Percentiles rank a stretch among this genome's conserved stretches.
Evolutionary conservation across 2,113 vertebrate genomes (phyloP).

Genomic region (Psilopsiagon aymara): DNA sequence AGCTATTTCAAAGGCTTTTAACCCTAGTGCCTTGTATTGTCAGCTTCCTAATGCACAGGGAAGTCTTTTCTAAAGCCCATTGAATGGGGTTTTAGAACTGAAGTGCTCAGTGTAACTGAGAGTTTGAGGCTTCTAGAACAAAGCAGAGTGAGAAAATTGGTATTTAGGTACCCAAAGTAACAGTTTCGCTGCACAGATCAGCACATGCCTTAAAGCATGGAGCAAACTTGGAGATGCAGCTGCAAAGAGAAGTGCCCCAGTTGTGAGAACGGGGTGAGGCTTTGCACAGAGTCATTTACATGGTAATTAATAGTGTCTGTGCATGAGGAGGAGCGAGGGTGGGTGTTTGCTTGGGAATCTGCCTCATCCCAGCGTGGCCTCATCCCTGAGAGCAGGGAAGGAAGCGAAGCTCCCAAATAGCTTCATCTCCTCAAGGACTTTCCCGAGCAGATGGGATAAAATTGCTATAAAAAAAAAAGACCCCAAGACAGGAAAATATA

Average conservation of each 20-base stretch:
- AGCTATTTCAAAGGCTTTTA: background rate
- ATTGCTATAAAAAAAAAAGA: constrained; percentile 25
- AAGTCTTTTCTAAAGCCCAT: background rate
- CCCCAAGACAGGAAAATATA: constrained; percentile 68
- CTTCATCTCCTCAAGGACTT: constrained; percentile 31
- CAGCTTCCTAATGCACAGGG: background rate
- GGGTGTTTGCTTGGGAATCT: background rate
- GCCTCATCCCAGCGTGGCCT: background rate
- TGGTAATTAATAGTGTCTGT: constrained; percentile 70
- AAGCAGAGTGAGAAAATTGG: background rate
- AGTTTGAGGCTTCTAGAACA: background rate
- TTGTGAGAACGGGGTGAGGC: background rate
- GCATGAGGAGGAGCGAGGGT: background rate
- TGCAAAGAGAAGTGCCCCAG: background rate
- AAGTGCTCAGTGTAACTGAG: background rate
- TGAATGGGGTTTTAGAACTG: background rate
- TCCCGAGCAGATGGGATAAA: constrained; percentile 66
- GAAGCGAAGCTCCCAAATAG: constrained; percentile 5
- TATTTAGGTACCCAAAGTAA: background rate
- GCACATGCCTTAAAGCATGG: background rate
- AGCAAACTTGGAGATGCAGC: background rate
- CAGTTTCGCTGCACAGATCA: background rate
- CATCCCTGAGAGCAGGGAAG: background rate
- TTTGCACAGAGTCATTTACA: constrained; percentile 68
- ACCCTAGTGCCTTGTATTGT: background rate